Evolutionary conservation across 2,113 vertebrate species (phyloP).

Genomic region (Coracopsis vasa): DNA sequence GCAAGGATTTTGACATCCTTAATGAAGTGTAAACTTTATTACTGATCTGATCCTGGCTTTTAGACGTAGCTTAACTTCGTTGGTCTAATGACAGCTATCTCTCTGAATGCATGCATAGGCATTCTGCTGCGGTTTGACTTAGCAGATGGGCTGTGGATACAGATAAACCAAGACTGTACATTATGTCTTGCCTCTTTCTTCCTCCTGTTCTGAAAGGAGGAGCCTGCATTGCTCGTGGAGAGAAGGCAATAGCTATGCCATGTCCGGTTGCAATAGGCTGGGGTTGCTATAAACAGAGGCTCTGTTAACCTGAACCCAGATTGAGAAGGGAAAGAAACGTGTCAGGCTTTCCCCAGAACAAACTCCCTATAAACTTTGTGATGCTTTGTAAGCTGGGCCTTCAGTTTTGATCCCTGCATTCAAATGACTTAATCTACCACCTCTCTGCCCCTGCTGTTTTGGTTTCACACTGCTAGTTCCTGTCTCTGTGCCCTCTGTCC

Average conservation of each 20-base stretch:
- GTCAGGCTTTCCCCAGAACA: neutral
- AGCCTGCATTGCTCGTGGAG: neutral
- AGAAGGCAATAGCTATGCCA: neutral
- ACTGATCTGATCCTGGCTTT: slow-evolving; percentile 47
- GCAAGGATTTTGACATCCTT: slow-evolving; percentile 33
- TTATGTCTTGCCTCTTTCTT: slow-evolving; percentile 60
- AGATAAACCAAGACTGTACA: slow-evolving; percentile 64
- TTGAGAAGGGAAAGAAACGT: neutral
- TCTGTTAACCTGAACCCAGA: neutral
- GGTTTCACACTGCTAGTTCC: neutral
- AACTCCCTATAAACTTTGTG: neutral
- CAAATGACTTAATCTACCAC: neutral
- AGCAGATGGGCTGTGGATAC: slow-evolving; percentile 70
- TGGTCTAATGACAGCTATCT: slow-evolving; percentile 51
- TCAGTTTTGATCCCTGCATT: neutral
- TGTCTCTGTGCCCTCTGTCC: neutral
- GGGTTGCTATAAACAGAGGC: neutral
- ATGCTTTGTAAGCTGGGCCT: neutral
- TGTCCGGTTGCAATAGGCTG: neutral
- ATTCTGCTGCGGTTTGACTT: slow-evolving; percentile 50
- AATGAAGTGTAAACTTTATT: slow-evolving; percentile 56
- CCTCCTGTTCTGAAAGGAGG: slow-evolving; percentile 32
- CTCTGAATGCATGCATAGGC: slow-evolving; percentile 36
- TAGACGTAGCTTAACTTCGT: slow-evolving; percentile 18
- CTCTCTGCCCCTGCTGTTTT: neutral